Evolutionary conservation across 2,888 invertebrate genomes (phyloP).

Genomic region (Drosophila kokeensis): DNA sequence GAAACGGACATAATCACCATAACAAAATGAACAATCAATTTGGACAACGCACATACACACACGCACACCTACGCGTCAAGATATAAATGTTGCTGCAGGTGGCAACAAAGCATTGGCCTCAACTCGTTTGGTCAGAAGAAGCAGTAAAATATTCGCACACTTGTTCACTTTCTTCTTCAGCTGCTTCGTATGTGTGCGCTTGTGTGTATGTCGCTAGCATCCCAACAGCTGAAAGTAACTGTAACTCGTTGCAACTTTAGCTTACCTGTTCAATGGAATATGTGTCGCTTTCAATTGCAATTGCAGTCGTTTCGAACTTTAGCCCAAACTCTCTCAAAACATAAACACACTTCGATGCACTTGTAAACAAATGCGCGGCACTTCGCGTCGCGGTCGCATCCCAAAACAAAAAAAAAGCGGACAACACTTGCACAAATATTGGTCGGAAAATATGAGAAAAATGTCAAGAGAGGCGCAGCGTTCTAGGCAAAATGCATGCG

Average conservation of each 20-base stretch:
- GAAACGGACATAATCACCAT: conserved; percentile 56
- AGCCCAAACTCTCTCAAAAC: conserved; percentile 41
- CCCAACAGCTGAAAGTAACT: conserved; percentile 69
- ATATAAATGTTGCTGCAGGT: conserved; percentile 56
- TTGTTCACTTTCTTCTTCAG: conserved; percentile 76
- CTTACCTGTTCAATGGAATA: conserved; percentile 67
- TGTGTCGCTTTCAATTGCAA: conserved; percentile 74
- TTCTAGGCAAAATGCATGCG: conserved; percentile 58
- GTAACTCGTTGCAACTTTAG: conserved; percentile 58
- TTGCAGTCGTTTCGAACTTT: conserved; percentile 51
- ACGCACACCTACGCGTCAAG: conserved; percentile 47
- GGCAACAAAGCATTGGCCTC: conserved; percentile 49
- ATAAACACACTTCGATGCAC: conserved; percentile 10
- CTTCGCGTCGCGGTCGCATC: conserved; percentile 18
- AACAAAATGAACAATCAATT: conserved; percentile 64
- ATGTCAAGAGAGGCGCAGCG: conserved; percentile 34
- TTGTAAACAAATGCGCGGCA: conserved; percentile 44
- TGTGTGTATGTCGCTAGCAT: conserved; percentile 41
- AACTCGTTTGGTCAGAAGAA: conserved; percentile 66
- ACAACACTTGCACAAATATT: conserved; percentile 74
- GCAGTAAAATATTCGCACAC: conserved; percentile 66
- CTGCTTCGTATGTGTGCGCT: conserved; percentile 29
- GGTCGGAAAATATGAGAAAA: conserved; percentile 26
- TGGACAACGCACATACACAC: conserved; percentile 31
- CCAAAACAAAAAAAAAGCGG: conserved; percentile 1